Evolutionary conservation across 2,797 vertebrate species (phyloP), one percentile per base, ranked within the genome.

Genomic region (Enteromius fasciolatus): DNA sequence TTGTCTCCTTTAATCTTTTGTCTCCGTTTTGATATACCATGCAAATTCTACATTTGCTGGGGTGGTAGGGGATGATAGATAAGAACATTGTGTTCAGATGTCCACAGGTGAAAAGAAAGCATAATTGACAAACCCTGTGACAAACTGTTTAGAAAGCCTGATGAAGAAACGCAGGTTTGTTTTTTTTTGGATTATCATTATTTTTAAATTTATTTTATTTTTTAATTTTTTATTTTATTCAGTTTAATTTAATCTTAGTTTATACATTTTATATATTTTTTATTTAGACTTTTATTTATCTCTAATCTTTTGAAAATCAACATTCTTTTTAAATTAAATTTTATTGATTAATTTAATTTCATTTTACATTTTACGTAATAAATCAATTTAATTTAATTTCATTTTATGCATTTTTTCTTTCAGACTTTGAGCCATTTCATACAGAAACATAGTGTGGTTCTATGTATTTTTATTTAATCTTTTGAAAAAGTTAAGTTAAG

Each of bases 1-100:
- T 86, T 92, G 92, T 93, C 92, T 89, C 81, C 84, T 84, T 90
- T 89, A 89, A 93, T 89, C 80, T 78, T 87, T 82, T 87, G 87
- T 86, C 89, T 89, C 84, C 89, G 86, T 87, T 91, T 86, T 89
- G 92, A 92, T 89, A 70, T 36, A 54, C 75, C 31, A 75, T 83
- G 69, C 70, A 84, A 83, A 79, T 82, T 73, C 20, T 48, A 75
- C 80, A 52, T 81, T 73, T 81, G 5, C 59, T 67, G 17, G 48
- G n/a, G 44, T 63, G 46, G 18, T 73, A 41, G 70, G 61, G 66
- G 67, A 86, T 54, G 66, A 61, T 78, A 69, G 66, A 39, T 66
- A 50, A 57, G 61, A 78, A 54, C 5, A 44, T 25, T 59, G 39
- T 81, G 76, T 73, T 86, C 61, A 77, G 70, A 80, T 46, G 72